Evolutionary conservation across 1,140 invertebrate species (phyloP), one percentile per base, ranked within the genome.

Genomic region (Drosophila nigromelanica): DNA sequence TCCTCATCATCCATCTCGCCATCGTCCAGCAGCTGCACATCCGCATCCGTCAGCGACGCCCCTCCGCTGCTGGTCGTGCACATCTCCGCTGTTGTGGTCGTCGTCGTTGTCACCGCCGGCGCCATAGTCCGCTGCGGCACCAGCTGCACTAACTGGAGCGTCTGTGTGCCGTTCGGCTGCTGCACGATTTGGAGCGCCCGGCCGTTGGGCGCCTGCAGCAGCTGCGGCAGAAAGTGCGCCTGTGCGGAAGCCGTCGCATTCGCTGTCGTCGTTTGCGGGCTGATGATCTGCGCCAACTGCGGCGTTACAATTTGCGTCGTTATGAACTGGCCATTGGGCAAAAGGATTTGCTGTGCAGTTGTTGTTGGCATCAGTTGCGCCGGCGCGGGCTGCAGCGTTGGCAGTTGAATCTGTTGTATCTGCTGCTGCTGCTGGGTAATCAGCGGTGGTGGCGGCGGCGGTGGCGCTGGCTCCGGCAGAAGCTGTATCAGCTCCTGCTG

Each of bases 291-390:
- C 6, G 78, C 80, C 48, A 86, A 54, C 60, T 76, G 86, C 5
- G 89, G 89, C 14, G 83, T 52, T 30, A 92, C 77, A 37, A 91
- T 80, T 58, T 92, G 89, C 3, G 91, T 90, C n/a, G 90, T 91
- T 12, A 91, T 89, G n/a, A 92, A 76, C 60, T 92, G 91, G 8
- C 91, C 90, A 73, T 92, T 92, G 12, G 91, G 90, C 45, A 92
- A 66, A 11, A 92, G 76, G 11, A 92, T 80, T 70, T 91, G 91
- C 62, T 90, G 89, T 11, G 86, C 74, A 52, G 91, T 70, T 1
- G 73, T 69, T 5, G 75, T 80, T 18, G 89, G 78, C 58, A 81
- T 12, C 5, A 78, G 55, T 54, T 75, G 80, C 24, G 76, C 30
- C 39, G 89, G 89, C 7, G 83, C 76, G 6, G 63, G 75, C 33